Evolutionary conservation across 2,113 vertebrate species (phyloP).

Genomic region (Cyphomyrus discorhynchus): DNA sequence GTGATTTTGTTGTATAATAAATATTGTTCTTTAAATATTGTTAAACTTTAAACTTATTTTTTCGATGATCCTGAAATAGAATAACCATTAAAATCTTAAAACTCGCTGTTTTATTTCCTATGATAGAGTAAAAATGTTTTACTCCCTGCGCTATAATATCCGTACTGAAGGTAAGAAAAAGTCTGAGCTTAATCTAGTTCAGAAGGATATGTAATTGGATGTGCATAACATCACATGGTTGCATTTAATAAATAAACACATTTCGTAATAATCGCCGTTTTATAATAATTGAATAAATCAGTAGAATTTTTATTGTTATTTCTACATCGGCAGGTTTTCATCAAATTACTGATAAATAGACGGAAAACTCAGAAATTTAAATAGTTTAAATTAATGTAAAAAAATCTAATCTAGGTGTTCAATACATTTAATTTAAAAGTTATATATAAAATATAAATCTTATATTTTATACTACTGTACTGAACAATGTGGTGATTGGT

Average conservation of each 20-base stretch:
- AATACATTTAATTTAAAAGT: not conserved
- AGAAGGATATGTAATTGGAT: no score
- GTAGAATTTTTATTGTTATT: not conserved
- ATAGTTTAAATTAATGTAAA: not conserved
- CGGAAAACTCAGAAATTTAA: not conserved
- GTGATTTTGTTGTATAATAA: no score
- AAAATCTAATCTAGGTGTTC: not conserved
- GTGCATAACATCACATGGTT: not conserved
- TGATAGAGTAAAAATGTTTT: no score
- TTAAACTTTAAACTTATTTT: no score
- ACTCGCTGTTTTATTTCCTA: no score
- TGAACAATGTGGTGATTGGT: not conserved
- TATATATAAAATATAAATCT: not conserved
- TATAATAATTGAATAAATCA: not conserved
- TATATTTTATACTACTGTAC: not conserved
- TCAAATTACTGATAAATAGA: not conserved
- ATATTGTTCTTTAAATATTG: no score
- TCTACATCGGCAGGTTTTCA: not conserved
- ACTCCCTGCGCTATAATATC: no score
- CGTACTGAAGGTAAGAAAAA: no score
- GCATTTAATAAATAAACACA: not conserved
- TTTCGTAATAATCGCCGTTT: not conserved
- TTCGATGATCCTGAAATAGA: no score
- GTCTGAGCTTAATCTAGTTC: no score
- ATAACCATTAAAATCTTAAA: no score